Conservation (phyloP, 2,888 invertebrate species). For the Thelaira solivaga region DNA sequence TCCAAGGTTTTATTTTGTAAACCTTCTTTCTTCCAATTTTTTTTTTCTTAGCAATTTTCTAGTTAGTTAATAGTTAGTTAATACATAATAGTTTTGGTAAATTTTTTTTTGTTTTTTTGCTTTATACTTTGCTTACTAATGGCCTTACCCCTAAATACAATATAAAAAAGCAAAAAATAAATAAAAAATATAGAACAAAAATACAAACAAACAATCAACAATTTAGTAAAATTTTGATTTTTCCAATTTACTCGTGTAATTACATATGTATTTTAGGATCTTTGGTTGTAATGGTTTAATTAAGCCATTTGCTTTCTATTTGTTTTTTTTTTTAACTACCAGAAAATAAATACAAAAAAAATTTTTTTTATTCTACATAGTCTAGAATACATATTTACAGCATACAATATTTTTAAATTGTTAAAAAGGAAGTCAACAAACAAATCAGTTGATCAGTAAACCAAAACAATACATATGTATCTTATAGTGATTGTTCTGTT, state of each 20-base stretch:
- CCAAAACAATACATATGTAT: no score
- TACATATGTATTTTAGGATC: slow-evolving; percentile 19
- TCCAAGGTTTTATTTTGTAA: slow-evolving; percentile 37
- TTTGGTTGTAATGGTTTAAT: slow-evolving; percentile 23
- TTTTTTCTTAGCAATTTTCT: slow-evolving; percentile 19
- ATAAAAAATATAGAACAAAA: background rate
- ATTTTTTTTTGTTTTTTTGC: slow-evolving; percentile 42
- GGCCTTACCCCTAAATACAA: slow-evolving; percentile 10
- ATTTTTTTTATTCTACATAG: slow-evolving; percentile 12
- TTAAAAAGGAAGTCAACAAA: slow-evolving; percentile 8
- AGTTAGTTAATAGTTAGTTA: slow-evolving; percentile 33
- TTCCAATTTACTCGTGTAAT: background rate
- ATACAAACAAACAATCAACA: slow-evolving; percentile 2
- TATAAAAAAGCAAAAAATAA: background rate
- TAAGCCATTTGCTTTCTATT: slow-evolving; percentile 35
- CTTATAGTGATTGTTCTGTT: slow-evolving; percentile 46
- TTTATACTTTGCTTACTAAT: no score
- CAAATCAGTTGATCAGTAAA: slow-evolving; percentile 1
- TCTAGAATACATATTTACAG: slow-evolving; percentile 27
- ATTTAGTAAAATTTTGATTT: slow-evolving; percentile 24
- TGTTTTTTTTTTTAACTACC: slow-evolving; percentile 10
- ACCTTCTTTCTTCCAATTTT: slow-evolving; percentile 31
- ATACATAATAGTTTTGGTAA: no score
- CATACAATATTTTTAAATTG: slow-evolving; percentile 12
- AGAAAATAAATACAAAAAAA: slow-evolving; percentile 18